Evolutionary conservation across 2,888 invertebrate species (phyloP).

Genomic region (Alsophila aescularia): DNA sequence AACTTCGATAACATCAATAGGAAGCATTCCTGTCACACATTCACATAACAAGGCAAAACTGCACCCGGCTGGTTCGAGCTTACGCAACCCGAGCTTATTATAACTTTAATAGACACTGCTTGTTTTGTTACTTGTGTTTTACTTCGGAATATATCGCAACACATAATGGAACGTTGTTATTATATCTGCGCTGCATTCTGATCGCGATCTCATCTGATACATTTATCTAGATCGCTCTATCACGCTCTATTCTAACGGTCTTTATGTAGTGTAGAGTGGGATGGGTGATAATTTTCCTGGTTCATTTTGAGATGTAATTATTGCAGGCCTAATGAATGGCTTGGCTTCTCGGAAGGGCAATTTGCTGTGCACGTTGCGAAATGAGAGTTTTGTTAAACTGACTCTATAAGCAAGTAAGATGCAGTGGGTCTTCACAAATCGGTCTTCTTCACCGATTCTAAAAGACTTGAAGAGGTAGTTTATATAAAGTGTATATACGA

Average conservation of each 20-base stretch:
- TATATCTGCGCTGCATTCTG: constrained; percentile 66
- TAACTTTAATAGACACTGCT: constrained; percentile 45
- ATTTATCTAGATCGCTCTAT: constrained; percentile 71
- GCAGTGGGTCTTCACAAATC: constrained; percentile 3
- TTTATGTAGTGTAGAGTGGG: constrained; percentile 47
- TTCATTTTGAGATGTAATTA: constrained; percentile 67
- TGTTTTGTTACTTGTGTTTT: constrained; percentile 22
- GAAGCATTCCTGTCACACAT: background rate
- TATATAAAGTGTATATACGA: too few species aligned
- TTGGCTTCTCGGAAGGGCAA: constrained; percentile 60
- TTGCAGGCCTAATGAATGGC: constrained; percentile 61
- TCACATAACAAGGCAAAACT: constrained; percentile 38
- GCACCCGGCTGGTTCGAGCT: constrained; percentile 31
- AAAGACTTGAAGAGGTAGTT: too few species aligned
- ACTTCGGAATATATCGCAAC: constrained; percentile 54
- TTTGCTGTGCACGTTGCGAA: constrained; percentile 53
- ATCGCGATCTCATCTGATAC: constrained; percentile 73
- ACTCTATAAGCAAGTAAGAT: background rate
- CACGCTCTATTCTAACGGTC: constrained; percentile 42
- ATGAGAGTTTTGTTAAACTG: constrained; percentile 14
- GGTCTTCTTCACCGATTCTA: too few species aligned
- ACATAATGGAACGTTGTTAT: constrained; percentile 71
- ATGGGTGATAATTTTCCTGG: constrained; percentile 54
- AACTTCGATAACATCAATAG: constrained; percentile 15
- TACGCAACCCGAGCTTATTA: constrained; percentile 41